phyloP scores from a whole-genome alignment of 30 jellyfish, hydroid and myxozoan species.

The Cassiopea andromeda region DNA sequence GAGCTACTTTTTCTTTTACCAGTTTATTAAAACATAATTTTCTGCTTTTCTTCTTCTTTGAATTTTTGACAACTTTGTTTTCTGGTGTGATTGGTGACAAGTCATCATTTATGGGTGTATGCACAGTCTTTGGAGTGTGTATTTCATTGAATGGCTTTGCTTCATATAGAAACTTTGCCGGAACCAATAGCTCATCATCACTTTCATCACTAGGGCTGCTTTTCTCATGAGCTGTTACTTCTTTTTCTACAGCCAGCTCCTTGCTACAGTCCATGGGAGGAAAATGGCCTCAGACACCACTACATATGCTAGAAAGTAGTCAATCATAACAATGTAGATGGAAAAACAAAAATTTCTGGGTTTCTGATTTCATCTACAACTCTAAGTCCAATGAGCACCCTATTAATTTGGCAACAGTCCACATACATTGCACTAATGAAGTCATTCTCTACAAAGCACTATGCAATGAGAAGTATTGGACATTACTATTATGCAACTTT shows the following conservation, averaged over 20 bases:
- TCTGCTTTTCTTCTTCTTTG: not conserved
- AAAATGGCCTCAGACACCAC: too few relatives aligned
- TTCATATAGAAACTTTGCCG: slow-evolving; percentile 42
- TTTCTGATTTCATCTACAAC: too few relatives aligned
- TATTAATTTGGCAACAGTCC: too few relatives aligned
- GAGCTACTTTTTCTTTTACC: slow-evolving; percentile 38
- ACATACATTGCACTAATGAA: too few relatives aligned
- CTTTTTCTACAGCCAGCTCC: not conserved
- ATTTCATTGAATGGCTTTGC: slow-evolving; percentile 4
- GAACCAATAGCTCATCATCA: slow-evolving; percentile 50
- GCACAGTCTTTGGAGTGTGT: slow-evolving; percentile 44
- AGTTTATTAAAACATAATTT: slow-evolving; percentile 32
- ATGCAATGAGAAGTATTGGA: too few relatives aligned
- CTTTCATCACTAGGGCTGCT: slow-evolving; percentile 17
- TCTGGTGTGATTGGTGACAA: slow-evolving; percentile 62
- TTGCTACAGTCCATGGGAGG: too few relatives aligned
- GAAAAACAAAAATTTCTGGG: too few relatives aligned
- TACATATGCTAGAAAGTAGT: too few relatives aligned
- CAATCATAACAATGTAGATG: too few relatives aligned
- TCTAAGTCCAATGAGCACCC: too few relatives aligned
- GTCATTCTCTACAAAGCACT: too few relatives aligned
- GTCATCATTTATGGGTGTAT: slow-evolving; percentile 30
- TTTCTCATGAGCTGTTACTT: not conserved
- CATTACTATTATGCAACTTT: too few relatives aligned
- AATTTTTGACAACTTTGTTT: not conserved